Conservation (phyloP, 1,140 invertebrate species). For the Drosophila bifasciata region DNA sequence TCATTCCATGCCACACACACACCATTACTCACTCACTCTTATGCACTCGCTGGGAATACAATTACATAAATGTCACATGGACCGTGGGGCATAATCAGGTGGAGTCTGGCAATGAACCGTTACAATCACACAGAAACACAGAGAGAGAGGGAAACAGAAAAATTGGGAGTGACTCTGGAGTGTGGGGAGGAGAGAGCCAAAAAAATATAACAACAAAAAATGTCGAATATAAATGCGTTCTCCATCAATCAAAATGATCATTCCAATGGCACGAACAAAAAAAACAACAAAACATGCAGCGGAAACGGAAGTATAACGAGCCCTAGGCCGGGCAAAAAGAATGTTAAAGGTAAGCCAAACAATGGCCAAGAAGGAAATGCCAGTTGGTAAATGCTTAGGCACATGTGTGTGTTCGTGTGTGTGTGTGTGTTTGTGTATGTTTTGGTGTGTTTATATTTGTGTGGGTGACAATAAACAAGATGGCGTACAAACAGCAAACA, state of each 20-base stretch:
- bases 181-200: conserved; percentile 4
- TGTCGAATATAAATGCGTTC: conserved; percentile 57
- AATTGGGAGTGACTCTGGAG: not conserved
- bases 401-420: conserved; percentile 13
- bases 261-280: conserved; percentile 34
- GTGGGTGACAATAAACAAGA: conserved; percentile 68
- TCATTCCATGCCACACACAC: conserved; percentile 1
- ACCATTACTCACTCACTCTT: conserved; percentile 24
- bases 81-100: conserved; percentile 66
- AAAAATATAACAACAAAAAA: conserved; percentile 25
- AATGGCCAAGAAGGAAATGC: conserved; percentile 58
- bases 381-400: conserved; percentile 59
- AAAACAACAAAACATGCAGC: conserved; percentile 14
- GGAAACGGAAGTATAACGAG: conserved; percentile 58
- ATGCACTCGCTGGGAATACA: conserved; percentile 43
- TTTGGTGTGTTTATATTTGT: conserved; percentile 17
- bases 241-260: conserved; percentile 72
- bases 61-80: conserved; percentile 66
- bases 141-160: conserved; percentile 2
- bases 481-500: conserved; percentile 70
- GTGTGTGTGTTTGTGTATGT: conserved; percentile 12
- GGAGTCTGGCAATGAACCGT: conserved; percentile 56
- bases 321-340: conserved; percentile 29
- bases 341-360: conserved; percentile 56
- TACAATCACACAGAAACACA: conserved; percentile 14